Base-by-base conservation (phyloP, 2,888 invertebrate genomes). In the Prosapia bicincta region DNA sequence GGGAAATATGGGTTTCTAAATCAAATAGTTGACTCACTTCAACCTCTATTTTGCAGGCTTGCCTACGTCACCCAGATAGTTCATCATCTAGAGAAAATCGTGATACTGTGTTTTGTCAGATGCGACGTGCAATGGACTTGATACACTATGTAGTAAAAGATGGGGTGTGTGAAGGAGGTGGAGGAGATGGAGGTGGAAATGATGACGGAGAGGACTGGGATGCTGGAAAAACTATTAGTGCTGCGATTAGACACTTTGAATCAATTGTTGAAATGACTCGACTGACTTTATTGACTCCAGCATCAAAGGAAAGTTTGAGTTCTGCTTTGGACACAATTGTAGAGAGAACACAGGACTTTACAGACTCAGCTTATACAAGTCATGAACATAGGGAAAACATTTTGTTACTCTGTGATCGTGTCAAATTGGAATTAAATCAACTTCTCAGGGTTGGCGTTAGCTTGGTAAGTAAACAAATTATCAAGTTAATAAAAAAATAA, bases 281-380 rank as follows among this genome's bases (percentile, higher is more conserved):
- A 80, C 92, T 96, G 84, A 95, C 96, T 3, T 88, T 92, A 80
- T 88, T 92, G 78, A 89, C 90, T 24, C 87, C 89, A 30, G 87
- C 75, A 86, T 86, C 78, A 69, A 81, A 96, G 82, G 95, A 97
- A 82, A 93, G 95, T 79, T 89, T 99, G 73, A 91, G 94, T 26
- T 87, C 92, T 81, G 95, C 97, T 77, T 89, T 99, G 83, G 96
- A 98, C 82, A 92, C 95, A 79, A 92, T 97, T 77, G 91, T 97
- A 79, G 99, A 99, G 87, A 91, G 97, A 83, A 97, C 97, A 78
- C 95, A 96, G 88, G 98, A 99, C 88, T 99, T 99, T 87, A 99
- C 99, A 72, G 99, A 99, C 88, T 99, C 98, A 80, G 98, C 99
- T 79, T 99, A 99, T 87, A 99, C 99, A 78, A 94, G 94, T 81